Evolutionary conservation across 2,888 invertebrate species (phyloP).

Genomic region (Sipunculus nudus): DNA sequence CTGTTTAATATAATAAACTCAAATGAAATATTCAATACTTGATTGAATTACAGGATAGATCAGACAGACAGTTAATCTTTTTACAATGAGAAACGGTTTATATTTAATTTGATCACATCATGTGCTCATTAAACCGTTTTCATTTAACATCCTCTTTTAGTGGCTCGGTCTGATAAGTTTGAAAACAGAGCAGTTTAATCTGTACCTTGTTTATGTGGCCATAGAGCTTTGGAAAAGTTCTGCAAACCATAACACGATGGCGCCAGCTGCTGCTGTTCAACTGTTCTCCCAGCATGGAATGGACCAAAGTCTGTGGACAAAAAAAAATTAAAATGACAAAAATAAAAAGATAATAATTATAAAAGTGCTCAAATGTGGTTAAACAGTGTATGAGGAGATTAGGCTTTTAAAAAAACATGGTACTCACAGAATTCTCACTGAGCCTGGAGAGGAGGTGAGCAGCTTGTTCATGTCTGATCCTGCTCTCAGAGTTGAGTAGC

Average conservation of each 20-base stretch:
- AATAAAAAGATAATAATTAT: no score
- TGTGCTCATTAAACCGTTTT: no score
- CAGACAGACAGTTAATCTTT: no score
- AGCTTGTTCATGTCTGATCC: slow-evolving; percentile 58
- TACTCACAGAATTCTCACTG: slow-evolving; percentile 57
- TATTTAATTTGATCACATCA: no score
- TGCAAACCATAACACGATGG: slow-evolving; percentile 64
- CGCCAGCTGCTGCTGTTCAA: slow-evolving; percentile 66
- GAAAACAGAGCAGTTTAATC: no score
- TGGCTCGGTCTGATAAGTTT: no score
- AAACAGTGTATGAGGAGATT: neutral
- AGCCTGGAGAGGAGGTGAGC: slow-evolving; percentile 57
- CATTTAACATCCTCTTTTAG: no score
- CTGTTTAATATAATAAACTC: no score
- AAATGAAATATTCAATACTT: no score
- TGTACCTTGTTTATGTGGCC: slow-evolving; percentile 63
- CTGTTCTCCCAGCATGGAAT: slow-evolving; percentile 64
- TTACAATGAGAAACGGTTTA: no score
- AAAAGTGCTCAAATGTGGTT: neutral
- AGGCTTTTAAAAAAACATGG: neutral
- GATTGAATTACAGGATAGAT: no score
- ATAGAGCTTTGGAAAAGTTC: slow-evolving; percentile 59
- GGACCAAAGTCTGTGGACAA: slow-evolving; percentile 57
- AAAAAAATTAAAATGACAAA: neutral
- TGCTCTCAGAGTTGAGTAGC: slow-evolving; percentile 59